Base-by-base conservation (phyloP, 1,140 invertebrate genomes). In the Tyrophagus putrescentiae region DNA sequence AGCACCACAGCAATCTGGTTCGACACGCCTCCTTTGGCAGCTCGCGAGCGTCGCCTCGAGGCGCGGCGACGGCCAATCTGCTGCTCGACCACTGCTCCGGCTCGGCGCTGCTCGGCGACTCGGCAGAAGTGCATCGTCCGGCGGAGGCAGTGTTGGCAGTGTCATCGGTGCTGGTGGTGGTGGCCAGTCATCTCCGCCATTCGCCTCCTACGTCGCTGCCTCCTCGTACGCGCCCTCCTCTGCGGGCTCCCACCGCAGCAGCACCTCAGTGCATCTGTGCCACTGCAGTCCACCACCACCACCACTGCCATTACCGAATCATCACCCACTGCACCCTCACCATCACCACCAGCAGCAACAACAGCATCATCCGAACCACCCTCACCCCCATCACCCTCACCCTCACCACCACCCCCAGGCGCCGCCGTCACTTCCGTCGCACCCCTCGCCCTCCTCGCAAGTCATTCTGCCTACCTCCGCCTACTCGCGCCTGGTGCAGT, bases 401-500 rank as follows among this genome's bases (percentile, higher is more conserved):
- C 3, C 25, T 42, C 39, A 41, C 11, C 32, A 57, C 29, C 31
- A 57, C 44, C 11, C 3, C 18, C 57, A 42, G 13, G 27, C 13
- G 13, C 57, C 57, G 6, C 57, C 50, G 5, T 32, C 50, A 23
- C 50, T 32, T 53, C 50, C 23, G 34, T 23, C 50, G 39, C 3
- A 42, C 18, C 31, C 45, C 31, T 50, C 21, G 6, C 31, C 45
- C 13, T 9, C 11, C 21, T 11, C 13, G 31, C 21, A 21, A 50
- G 11, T 16, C 53, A 32, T 29, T 32, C 53, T 13, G 6, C 6
- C 45, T 48, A 23, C 52, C 25, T 57, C 29, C 29, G 56, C 21
- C 41, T 50, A 32, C 39, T 18, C 45, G 21, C 61, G 61, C 33
- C 60, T 41, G 27, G 61, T 44, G 13, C 61, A 62, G 54, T 62